phyloP scores from a whole-genome alignment of 2,888 invertebrate genomes.

The Thumatha senex region DNA sequence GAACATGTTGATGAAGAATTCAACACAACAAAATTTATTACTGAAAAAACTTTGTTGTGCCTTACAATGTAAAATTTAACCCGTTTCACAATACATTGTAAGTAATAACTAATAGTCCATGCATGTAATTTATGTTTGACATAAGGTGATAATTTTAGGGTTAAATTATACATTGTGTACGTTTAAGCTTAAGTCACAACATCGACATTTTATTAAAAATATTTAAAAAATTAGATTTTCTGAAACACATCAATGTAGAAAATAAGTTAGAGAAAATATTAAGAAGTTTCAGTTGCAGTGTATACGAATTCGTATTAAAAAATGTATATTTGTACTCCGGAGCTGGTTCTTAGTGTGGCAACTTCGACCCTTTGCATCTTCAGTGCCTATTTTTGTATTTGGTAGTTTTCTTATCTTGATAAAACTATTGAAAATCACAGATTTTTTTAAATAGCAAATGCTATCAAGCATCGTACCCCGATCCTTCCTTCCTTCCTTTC shows the following conservation, averaged over 20 bases:
- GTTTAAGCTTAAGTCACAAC: slow-evolving; percentile 24
- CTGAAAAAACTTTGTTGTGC: slow-evolving; percentile 33
- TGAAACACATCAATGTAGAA: slow-evolving; percentile 15
- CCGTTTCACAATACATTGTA: not conserved
- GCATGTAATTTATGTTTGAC: no score
- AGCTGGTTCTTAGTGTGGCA: no score
- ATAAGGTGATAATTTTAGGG: not conserved
- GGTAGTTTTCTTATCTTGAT: no score
- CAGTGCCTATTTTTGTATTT: no score
- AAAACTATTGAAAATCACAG: no score
- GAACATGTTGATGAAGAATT: slow-evolving; percentile 55
- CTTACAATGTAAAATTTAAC: slow-evolving; percentile 25
- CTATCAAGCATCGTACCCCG: no score
- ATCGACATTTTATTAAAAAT: slow-evolving; percentile 18
- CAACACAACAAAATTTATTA: slow-evolving; percentile 41
- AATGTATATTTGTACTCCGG: not conserved
- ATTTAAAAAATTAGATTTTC: slow-evolving; percentile 2
- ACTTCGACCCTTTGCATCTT: no score
- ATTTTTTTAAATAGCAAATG: no score
- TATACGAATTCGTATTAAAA: slow-evolving; percentile 22
- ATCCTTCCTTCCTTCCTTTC: no score
- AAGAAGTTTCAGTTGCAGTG: slow-evolving; percentile 2
- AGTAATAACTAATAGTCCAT: not conserved
- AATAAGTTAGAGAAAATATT: slow-evolving; percentile 14
- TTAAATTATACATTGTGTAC: slow-evolving; percentile 19